phyloP scores from a whole-genome alignment of 2,113 vertebrate species.

The Alosa alosa region DNA sequence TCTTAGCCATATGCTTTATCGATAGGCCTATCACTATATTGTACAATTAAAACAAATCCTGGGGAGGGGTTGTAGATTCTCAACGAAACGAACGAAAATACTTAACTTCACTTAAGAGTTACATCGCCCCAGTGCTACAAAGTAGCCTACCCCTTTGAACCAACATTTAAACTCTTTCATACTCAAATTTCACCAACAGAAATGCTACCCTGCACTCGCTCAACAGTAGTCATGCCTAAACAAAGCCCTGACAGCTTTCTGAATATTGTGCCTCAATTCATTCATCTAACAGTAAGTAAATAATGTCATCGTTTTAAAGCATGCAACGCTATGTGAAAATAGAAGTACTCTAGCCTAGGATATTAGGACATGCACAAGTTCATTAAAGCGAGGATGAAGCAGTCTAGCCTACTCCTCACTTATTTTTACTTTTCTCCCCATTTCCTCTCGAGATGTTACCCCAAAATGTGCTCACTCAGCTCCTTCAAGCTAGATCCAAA shows the following conservation, averaged over 20 bases:
- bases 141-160: background rate
- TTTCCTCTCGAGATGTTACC: slow-evolving; percentile 38
- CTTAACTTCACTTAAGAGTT: background rate
- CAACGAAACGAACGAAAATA: background rate
- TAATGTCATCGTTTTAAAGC: background rate
- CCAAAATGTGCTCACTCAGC: slow-evolving; percentile 65
- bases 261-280: background rate
- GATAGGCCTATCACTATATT: background rate
- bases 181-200: background rate
- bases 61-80: background rate
- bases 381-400: background rate
- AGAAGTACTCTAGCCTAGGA: background rate
- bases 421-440: slow-evolving; percentile 37
- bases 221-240: slow-evolving; percentile 2
- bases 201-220: background rate
- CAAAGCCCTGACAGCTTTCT: slow-evolving; percentile 7
- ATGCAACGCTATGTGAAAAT: background rate
- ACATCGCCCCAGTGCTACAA: background rate
- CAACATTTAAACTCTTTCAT: background rate
- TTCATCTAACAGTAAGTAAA: background rate
- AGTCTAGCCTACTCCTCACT: background rate
- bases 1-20: background rate
- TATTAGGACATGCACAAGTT: background rate
- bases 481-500: slow-evolving; percentile 39
- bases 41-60: background rate